Percentiles rank a stretch among this genome's conserved stretches.
These are phyloP conservation scores for Cyrtonyx montezumae DNA, from an alignment of 2,113 vertebrate genomes.

Conservation along the genomic window DNA sequence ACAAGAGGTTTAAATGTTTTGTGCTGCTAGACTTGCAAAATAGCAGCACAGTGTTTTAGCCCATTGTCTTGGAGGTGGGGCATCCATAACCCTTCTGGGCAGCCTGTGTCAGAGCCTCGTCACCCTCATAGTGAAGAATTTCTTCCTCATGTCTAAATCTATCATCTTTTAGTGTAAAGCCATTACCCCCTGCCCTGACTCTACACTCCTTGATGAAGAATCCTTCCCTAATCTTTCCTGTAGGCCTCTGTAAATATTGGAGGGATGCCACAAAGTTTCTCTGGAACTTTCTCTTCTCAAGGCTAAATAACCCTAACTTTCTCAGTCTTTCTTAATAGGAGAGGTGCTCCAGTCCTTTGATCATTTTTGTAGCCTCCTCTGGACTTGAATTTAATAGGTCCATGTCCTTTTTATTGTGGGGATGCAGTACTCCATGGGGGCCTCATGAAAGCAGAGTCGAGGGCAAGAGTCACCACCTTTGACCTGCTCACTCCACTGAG, in stretches of 20 bases:
- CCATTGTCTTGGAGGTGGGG: not conserved
- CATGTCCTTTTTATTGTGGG: not conserved
- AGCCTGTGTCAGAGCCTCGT: not conserved
- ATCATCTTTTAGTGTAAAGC: too few species aligned
- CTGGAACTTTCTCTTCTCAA: not conserved
- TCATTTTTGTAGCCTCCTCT: not conserved
- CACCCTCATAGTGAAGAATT: not conserved
- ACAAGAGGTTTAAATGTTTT: not conserved
- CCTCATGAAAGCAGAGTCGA: not conserved
- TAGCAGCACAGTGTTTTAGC: not conserved
- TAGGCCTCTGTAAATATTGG: not conserved
- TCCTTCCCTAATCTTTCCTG: too few species aligned
- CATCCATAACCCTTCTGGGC: not conserved
- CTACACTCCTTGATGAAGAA: too few species aligned
- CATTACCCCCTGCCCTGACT: too few species aligned
- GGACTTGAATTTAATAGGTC: not conserved
- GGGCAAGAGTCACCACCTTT: not conserved
- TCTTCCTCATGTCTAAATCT: not conserved
- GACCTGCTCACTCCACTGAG: not conserved
- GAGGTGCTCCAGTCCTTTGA: not conserved
- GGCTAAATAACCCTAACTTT: not conserved
- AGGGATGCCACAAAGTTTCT: not conserved
- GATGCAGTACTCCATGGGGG: not conserved
- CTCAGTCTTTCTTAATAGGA: not conserved
- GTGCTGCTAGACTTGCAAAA: not conserved